Conservation (phyloP, 2,113 vertebrate species). For the Tympanuchus pallidicinctus region DNA sequence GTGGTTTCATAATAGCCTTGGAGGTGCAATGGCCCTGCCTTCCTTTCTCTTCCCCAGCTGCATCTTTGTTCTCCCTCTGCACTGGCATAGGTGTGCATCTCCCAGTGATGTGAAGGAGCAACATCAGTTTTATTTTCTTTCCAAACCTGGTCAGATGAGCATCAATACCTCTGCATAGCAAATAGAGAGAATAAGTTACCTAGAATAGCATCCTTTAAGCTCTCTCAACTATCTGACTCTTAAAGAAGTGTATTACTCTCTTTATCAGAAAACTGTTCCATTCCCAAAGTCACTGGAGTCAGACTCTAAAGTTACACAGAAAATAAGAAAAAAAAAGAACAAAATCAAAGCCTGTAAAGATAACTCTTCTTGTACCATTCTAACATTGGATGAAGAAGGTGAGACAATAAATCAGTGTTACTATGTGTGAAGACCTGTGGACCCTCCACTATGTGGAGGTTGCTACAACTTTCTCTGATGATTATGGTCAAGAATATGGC, state of each 20-base stretch:
- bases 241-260: neutral
- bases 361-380: neutral
- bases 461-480: slow-evolving; percentile 33
- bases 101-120: neutral
- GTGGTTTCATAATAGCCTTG: neutral
- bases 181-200: neutral
- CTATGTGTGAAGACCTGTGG: slow-evolving; percentile 4
- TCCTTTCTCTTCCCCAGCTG: neutral
- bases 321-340: slow-evolving; percentile 12
- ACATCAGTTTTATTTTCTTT: neutral
- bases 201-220: neutral
- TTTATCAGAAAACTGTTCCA: neutral
- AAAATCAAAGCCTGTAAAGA: neutral
- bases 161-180: neutral
- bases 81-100: fast-evolving
- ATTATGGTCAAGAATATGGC: neutral
- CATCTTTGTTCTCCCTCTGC: neutral
- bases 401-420: slow-evolving; percentile 50
- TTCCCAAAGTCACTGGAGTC: slow-evolving; percentile 31
- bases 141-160: neutral
- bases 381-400: slow-evolving; percentile 20
- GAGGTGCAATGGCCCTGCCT: neutral
- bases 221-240: neutral
- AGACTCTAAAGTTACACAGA: slow-evolving; percentile 20
- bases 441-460: neutral